Base-by-base conservation (phyloP, 2,888 invertebrate species). In the Leptinotarsa haldemani region DNA sequence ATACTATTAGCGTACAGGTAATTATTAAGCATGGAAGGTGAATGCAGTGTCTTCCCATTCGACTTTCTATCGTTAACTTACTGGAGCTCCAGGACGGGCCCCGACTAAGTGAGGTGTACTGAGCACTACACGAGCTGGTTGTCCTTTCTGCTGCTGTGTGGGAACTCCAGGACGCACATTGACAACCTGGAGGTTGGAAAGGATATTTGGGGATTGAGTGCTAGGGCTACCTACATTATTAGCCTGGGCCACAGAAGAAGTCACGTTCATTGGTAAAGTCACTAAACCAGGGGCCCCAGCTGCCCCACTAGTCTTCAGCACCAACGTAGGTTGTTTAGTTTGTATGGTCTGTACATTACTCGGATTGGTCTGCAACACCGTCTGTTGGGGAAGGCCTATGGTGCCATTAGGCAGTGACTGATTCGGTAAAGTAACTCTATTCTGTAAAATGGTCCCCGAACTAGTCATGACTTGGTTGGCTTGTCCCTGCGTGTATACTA, bases 81-180 rank as follows among this genome's bases (percentile, higher is more conserved):
- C 94, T 87, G 95, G 95, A 87, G 93, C 92, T 81, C 95, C 94
- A 69, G 95, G 93, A 86, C 96, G 90, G 66, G 94, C 90, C 82
- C 94, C 94, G 80, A 95, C 93, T 89, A 96, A 92, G 87, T 95
- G 94, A 76, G 83, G 82, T 83, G 93, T 94, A 82, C 94, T 94
- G 82, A 96, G 93, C 82, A 96, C 94, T 82, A 97, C 95, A 84
- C 96, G 91, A 69, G 94, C 93, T 75, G 94, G 91, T 77, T 95
- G 93, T 73, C 92, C 91, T 88, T 95, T 95, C 86, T 94, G 94
- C 77, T 91, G 90, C 81, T 92, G 90, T 81, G 90, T 90, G 65
- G 94, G 93, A 76, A 92, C 90, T 76, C 92, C 93, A 70, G 94
- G 93, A 81, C 95, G 91, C 90, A 95, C 94, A 88, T 95, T 96